Evolutionary conservation across 2,797 vertebrate genomes (phyloP).

Genomic region (Catostomus latipinnis): DNA sequence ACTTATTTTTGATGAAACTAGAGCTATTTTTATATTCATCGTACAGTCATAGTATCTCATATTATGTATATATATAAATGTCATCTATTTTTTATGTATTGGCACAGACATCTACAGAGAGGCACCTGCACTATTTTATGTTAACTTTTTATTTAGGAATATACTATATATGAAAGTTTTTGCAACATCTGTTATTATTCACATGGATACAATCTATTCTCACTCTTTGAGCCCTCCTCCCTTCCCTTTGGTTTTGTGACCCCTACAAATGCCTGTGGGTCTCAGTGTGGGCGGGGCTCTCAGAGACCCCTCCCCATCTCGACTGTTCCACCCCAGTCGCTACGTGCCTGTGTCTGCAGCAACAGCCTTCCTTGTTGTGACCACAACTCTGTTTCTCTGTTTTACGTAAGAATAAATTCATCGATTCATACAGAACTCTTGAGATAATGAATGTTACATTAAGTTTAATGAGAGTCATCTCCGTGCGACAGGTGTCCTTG

Average conservation of each 20-base stretch:
- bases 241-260: conserved; percentile 25
- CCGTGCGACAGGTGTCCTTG: conserved; percentile 85
- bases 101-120: conserved; percentile 20
- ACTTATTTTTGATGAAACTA: conserved; percentile 72
- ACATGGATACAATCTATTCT: conserved; percentile 53
- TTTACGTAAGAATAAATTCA: conserved; percentile 89
- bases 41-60: conserved; percentile 14
- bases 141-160: not conserved
- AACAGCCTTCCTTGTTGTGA: conserved; percentile 92
- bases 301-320: conserved; percentile 81
- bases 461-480: not conserved
- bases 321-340: conserved; percentile 95
- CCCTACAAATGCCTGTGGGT: conserved; percentile 75
- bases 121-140: conserved; percentile 44
- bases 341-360: conserved; percentile 96
- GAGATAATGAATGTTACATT: not conserved
- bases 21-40: conserved; percentile 77
- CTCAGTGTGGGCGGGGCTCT: conserved; percentile 78
- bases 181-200: conserved; percentile 59
- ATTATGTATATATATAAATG: conserved; percentile 25
- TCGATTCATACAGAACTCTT: not conserved
- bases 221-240: conserved; percentile 52
- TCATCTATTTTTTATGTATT: conserved; percentile 46
- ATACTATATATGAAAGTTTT: conserved; percentile 60
- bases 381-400: conserved; percentile 96